Conservation (phyloP, 2,888 invertebrate genomes). For the Lypha dubia region DNA sequence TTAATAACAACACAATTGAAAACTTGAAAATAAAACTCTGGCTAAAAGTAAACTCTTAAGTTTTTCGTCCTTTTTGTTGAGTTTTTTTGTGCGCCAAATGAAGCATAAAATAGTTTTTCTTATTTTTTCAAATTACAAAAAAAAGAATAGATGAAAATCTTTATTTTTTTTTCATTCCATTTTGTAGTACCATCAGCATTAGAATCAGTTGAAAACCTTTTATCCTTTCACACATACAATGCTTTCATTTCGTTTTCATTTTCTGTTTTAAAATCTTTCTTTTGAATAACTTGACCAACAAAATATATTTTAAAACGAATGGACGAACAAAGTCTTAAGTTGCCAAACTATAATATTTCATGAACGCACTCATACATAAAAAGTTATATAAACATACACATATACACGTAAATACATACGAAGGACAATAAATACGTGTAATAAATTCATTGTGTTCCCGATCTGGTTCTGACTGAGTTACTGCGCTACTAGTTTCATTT, state of each 20-base stretch:
- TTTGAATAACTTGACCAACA: constrained; percentile 54
- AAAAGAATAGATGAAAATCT: constrained; percentile 29
- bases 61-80: constrained; percentile 26
- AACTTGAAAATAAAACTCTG: constrained; percentile 46
- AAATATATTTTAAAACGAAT: constrained; percentile 31
- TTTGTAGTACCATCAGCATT: constrained; percentile 52
- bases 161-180: constrained; percentile 27
- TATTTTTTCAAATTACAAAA: constrained; percentile 22
- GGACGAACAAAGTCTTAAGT: constrained; percentile 61
- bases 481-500: background rate
- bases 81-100: constrained; percentile 58
- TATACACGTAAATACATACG: background rate
- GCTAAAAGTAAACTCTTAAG: constrained; percentile 56
- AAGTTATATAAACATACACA: background rate
- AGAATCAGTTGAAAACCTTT: constrained; percentile 47
- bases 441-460: constrained; percentile 67
- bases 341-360: constrained; percentile 68
- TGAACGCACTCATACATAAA: constrained; percentile 51
- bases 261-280: constrained; percentile 11
- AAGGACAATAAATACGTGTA: constrained; percentile 38
- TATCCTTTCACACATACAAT: constrained; percentile 48
- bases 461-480: constrained; percentile 18
- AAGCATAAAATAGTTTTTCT: constrained; percentile 66
- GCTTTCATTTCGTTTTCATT: constrained; percentile 22
- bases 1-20: constrained; percentile 58